Conservation (phyloP, 1,140 invertebrate genomes). For the Gonatopus flavifemur region DNA sequence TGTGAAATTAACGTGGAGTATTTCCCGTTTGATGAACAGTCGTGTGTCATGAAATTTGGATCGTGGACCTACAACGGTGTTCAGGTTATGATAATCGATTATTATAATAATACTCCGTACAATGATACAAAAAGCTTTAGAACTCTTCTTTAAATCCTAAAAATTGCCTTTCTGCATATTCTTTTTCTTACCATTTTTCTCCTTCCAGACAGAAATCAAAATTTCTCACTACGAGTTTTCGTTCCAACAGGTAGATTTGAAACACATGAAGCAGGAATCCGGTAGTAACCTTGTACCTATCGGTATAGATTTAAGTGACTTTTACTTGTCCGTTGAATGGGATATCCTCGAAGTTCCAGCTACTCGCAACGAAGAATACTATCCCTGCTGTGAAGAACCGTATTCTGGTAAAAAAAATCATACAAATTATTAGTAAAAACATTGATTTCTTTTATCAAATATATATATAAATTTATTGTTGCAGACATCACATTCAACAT, state of each 20-base stretch:
- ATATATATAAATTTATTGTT: too few species aligned
- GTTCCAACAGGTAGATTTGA: slow-evolving; percentile 75
- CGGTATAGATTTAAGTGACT: slow-evolving; percentile 89
- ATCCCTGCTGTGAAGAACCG: slow-evolving; percentile 80
- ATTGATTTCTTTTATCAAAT: not conserved
- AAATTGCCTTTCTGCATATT: too few species aligned
- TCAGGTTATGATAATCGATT: slow-evolving; percentile 64
- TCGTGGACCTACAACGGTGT: slow-evolving; percentile 93
- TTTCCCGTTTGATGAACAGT: slow-evolving; percentile 93
- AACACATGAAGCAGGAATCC: slow-evolving; percentile 83
- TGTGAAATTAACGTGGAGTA: slow-evolving; percentile 96
- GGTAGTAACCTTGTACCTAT: slow-evolving; percentile 81
- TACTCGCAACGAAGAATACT: slow-evolving; percentile 87
- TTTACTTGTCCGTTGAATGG: slow-evolving; percentile 97
- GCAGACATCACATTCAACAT: slow-evolving; percentile 94
- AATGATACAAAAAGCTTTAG: too few species aligned
- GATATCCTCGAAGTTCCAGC: slow-evolving; percentile 95
- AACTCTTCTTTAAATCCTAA: too few species aligned
- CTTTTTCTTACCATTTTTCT: too few species aligned
- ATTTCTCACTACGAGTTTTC: slow-evolving; percentile 11
- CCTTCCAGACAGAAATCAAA: too few species aligned
- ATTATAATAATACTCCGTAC: too few species aligned
- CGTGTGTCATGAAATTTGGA: slow-evolving; percentile 94
- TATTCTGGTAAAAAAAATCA: slow-evolving; percentile 69
- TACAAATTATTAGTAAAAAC: not conserved